These are phyloP conservation scores for Lymantria monacha DNA, from an alignment of 2,888 invertebrate species.

Conservation along the genomic window DNA sequence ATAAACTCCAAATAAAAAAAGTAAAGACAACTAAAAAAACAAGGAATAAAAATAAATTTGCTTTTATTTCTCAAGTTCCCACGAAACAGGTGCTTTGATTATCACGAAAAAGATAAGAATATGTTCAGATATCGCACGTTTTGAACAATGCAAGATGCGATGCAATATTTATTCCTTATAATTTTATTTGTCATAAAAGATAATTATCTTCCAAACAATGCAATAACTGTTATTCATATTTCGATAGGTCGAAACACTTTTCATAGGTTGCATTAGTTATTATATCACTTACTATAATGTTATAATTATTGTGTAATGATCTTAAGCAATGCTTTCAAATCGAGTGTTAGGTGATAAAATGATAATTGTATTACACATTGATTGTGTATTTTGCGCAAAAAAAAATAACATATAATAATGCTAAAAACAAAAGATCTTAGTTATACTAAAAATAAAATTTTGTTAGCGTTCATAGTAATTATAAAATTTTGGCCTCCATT, in stretches of 20 bases:
- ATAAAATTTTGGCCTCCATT: conserved; percentile 9
- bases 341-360: conserved; percentile 18
- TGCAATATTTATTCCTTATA: conserved; percentile 33
- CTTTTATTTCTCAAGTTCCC: conserved; percentile 15
- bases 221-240: conserved; percentile 21
- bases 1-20: no score
- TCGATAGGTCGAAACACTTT: conserved; percentile 20
- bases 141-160: conserved; percentile 12
- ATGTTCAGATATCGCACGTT: conserved; percentile 41
- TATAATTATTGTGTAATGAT: conserved; percentile 29
- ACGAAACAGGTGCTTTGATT: conserved; percentile 47
- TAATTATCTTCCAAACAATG: conserved; percentile 27
- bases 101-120: conserved; percentile 35
- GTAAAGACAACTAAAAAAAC: background rate
- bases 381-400: conserved; percentile 26
- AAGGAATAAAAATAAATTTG: background rate
- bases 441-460: conserved; percentile 4
- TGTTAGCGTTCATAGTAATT: conserved; percentile 4
- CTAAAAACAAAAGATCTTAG: conserved; percentile 3
- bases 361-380: conserved; percentile 6
- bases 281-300: conserved; percentile 29
- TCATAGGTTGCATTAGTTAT: conserved; percentile 26
- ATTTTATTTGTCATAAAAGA: conserved; percentile 29
- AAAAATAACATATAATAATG: conserved; percentile 6
- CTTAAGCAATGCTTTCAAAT: conserved; percentile 20